Conservation (phyloP, 2,888 invertebrate species). For the Drosophila paracracens region DNA sequence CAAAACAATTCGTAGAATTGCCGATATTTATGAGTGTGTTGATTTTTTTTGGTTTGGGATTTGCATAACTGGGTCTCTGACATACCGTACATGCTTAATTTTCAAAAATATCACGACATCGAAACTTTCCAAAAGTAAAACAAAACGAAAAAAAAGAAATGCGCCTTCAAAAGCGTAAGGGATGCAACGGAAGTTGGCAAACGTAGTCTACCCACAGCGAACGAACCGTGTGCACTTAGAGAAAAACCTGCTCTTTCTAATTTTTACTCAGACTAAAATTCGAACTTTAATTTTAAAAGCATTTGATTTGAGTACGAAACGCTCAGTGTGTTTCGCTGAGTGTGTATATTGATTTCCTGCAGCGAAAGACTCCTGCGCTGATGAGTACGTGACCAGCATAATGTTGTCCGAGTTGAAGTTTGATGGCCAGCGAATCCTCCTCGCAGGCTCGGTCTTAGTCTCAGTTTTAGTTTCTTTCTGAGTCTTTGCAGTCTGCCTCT, state of each 20-base stretch:
- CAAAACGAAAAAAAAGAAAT: slow-evolving; percentile 32
- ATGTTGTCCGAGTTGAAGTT: slow-evolving; percentile 43
- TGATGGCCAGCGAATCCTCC: slow-evolving; percentile 43
- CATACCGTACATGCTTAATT: slow-evolving; percentile 75
- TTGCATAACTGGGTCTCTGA: slow-evolving; percentile 84
- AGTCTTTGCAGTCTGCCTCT: not conserved
- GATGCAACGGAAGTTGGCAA: slow-evolving; percentile 66
- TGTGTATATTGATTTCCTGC: slow-evolving; percentile 82
- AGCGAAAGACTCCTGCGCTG: slow-evolving; percentile 34
- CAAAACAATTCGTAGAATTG: slow-evolving; percentile 72
- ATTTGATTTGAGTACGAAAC: not conserved
- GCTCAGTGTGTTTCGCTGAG: not conserved
- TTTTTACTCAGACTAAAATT: not conserved
- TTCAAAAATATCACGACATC: slow-evolving; percentile 35
- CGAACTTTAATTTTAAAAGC: not conserved
- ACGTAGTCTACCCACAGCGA: not conserved
- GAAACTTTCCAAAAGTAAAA: slow-evolving; percentile 64
- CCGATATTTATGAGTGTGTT: slow-evolving; percentile 75
- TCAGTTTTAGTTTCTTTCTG: slow-evolving; percentile 18
- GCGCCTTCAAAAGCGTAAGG: slow-evolving; percentile 36
- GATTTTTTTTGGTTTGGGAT: slow-evolving; percentile 65
- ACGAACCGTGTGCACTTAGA: not conserved
- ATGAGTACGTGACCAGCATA: slow-evolving; percentile 64
- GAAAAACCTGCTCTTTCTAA: not conserved
- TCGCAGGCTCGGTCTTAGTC: not conserved